Base-by-base conservation (phyloP, 2,888 invertebrate genomes). In the Halictus quadricinctus region DNA sequence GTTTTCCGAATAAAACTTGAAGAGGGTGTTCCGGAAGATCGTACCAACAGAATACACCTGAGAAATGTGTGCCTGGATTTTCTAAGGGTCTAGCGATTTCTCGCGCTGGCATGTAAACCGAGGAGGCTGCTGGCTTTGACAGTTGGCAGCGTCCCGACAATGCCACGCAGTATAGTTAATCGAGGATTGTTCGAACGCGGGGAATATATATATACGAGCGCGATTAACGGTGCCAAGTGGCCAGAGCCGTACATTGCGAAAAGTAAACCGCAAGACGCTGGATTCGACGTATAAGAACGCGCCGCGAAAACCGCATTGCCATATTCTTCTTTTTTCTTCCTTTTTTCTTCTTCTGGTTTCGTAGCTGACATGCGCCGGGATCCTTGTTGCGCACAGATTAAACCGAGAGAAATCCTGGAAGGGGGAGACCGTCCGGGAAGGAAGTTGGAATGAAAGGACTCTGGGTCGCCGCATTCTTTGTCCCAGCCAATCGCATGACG, bases 401-500 rank as follows among this genome's bases (percentile, higher is more conserved):
- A 83, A 80, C 82, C 73, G 48, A 70, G 83, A 13, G 43, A 72
- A 75, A 21, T 66, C 69, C 69, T 64, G 58, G 36, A 66, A 72
- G 46, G 73, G 72, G 60, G 60, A 74, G 79, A 75, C 50, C 64
- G 69, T 10, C 50, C 50, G 69, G 29, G 48, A 64, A 78, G 78
- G 46, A 83, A 73, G 74, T 72, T 46, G 82, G 73, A 80, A 86
- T 79, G 80, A 84, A 87, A 80, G 80, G 74, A 87, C 77, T 77
- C 66, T 58, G 36, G 87, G 74, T 87, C 87, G 80, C 80, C 87
- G 81, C 85, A 88, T 88, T 85, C 78, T 83, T 80, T 79, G 58
- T 75, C 58, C 66, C 78, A 77, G 87, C 87, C 87, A 87, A 87
- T 87, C 78, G 85, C 86, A 72, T 87, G 87, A 87, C 87, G 87